Conservation (phyloP, 2,113 vertebrate species). For the Callocephalon fimbriatum region DNA sequence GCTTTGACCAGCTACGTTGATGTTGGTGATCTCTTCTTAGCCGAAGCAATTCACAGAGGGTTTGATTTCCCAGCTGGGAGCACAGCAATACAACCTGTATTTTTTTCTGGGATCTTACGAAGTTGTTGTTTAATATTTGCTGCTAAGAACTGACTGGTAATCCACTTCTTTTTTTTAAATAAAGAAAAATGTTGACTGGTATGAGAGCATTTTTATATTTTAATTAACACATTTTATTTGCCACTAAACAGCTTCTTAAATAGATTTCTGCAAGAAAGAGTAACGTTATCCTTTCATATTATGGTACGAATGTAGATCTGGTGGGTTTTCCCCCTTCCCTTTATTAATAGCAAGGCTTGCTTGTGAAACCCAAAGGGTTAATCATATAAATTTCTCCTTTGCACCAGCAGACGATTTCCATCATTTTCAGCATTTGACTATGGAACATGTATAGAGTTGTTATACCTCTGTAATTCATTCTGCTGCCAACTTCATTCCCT, state of each 20-base stretch:
- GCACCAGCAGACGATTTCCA: slow-evolving; percentile 43
- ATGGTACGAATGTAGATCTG: neutral
- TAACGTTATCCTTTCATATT: neutral
- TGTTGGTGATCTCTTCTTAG: neutral
- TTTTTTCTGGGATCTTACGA: neutral
- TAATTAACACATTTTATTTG: slow-evolving; percentile 70
- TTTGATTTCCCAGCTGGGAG: neutral
- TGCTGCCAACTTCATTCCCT: slow-evolving; percentile 81
- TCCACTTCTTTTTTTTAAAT: neutral
- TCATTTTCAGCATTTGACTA: slow-evolving; percentile 51
- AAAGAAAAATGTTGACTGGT: neutral
- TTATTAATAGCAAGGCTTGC: neutral
- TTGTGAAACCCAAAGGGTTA: slow-evolving; percentile 41
- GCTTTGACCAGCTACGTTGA: neutral
- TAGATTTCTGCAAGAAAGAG: slow-evolving; percentile 5
- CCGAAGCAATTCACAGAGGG: neutral
- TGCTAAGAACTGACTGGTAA: neutral
- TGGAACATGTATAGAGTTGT: slow-evolving; percentile 67
- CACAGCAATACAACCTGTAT: neutral
- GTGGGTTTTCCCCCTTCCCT: neutral
- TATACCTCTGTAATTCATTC: slow-evolving; percentile 76
- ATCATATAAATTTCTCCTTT: slow-evolving; percentile 43
- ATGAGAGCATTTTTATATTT: slow-evolving; percentile 52
- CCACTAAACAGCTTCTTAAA: slow-evolving; percentile 53
- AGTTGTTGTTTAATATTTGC: neutral